phyloP scores from a whole-genome alignment of 2,113 vertebrate species.

The Oxygymnocypris stewartii region DNA sequence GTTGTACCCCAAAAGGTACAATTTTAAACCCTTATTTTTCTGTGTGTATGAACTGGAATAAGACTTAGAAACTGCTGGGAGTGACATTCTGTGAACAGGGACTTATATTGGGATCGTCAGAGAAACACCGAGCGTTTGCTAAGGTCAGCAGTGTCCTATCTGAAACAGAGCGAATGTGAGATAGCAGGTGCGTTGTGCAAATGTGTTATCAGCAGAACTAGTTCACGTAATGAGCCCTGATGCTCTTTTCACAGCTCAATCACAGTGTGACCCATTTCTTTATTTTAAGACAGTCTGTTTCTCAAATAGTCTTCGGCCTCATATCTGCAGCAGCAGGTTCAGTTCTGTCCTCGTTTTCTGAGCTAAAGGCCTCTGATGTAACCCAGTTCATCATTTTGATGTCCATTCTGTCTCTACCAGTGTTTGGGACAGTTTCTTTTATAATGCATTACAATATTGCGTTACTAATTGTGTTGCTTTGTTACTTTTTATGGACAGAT shows the following conservation, averaged over 20 bases:
- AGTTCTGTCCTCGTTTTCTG: slow-evolving; percentile 57
- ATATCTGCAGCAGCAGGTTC: slow-evolving; percentile 47
- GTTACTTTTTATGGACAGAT: no score
- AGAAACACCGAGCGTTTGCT: neutral
- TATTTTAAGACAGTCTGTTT: slow-evolving; percentile 47
- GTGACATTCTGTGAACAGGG: neutral
- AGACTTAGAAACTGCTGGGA: neutral
- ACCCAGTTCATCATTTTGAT: neutral
- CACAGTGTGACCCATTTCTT: slow-evolving; percentile 52
- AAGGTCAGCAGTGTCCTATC: neutral
- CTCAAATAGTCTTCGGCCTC: slow-evolving; percentile 57
- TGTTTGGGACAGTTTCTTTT: neutral
- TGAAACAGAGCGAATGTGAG: neutral
- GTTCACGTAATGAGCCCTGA: neutral
- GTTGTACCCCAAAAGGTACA: no score
- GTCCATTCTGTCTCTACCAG: neutral
- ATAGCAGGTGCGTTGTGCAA: neutral
- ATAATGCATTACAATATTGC: neutral
- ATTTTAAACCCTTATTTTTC: no score
- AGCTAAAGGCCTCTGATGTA: slow-evolving; percentile 24
- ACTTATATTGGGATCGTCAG: neutral
- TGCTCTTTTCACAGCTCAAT: slow-evolving; percentile 20
- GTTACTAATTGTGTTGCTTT: no score
- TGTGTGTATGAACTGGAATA: neutral
- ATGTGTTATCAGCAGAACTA: neutral